Percentiles rank a stretch among this genome's conserved stretches.
Evolutionary conservation across 2,888 invertebrate genomes (phyloP).

Genomic region (Unio delphinus): DNA sequence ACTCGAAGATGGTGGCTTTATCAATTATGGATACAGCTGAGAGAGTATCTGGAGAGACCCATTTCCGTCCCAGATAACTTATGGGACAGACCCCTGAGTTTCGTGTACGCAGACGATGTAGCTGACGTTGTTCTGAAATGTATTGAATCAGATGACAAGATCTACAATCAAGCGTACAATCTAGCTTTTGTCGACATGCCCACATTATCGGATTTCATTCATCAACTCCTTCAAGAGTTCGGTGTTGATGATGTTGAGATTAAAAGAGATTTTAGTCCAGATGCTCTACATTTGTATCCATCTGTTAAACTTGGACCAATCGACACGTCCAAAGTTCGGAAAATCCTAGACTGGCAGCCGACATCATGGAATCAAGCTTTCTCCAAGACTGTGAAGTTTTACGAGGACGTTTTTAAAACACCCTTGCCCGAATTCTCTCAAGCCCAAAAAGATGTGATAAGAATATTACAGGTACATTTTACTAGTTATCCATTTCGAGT

Average conservation of each 20-base stretch:
- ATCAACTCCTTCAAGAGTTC: conserved; percentile 48
- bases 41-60: conserved; percentile 53
- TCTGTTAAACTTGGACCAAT: conserved; percentile 71
- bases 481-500: conserved; percentile 46
- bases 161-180: conserved; percentile 68
- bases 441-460: conserved; percentile 59
- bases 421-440: conserved; percentile 31
- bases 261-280: conserved; percentile 25
- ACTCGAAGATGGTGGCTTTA: conserved; percentile 73
- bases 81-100: conserved; percentile 65
- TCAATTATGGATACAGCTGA: conserved; percentile 71
- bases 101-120: conserved; percentile 72
- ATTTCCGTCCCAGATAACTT: conserved; percentile 63
- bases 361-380: conserved; percentile 66
- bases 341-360: conserved; percentile 67
- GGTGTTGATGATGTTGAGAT: conserved; percentile 33
- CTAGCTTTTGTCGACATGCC: conserved; percentile 68
- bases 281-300: conserved; percentile 69
- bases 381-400: conserved; percentile 68
- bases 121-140: conserved; percentile 62
- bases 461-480: conserved; percentile 52
- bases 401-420: conserved; percentile 64
- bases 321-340: conserved; percentile 66
- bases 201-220: conserved; percentile 64
- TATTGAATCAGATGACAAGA: conserved; percentile 31